Evolutionary conservation across 2,888 invertebrate species (phyloP), one percentile per base, ranked within the genome.

Genomic region (Sphaerophoria rueppellii): DNA sequence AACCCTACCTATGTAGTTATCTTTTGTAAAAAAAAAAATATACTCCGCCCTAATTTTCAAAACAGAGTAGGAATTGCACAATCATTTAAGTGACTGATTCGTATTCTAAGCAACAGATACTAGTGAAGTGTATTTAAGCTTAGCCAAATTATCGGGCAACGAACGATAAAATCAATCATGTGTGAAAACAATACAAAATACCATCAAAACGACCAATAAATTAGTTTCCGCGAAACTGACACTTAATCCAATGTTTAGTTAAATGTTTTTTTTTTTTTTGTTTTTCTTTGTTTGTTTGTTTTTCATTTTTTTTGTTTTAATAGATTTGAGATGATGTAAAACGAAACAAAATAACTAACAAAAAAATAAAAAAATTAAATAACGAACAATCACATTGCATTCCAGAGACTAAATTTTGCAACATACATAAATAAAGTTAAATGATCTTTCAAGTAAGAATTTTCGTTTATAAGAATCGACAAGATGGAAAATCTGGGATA

Each of bases 401-500:
- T 5, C 50, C 24, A 63, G 5, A 40, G 46, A 50, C 9, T 50
- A 34, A 35, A 74, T 34, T 37, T 70, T 58, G 4, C 46, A 50
- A 46, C 46, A 40, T 70, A 34, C 46, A 40, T 70, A 34, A 75
- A 67, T 50, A 32, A 54, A 71, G 46, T 75, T 83, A 80, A 80
- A 79, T 83, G 83, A 72, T 75, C 71, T 71, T 80, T 55, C 50
- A 72, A 69, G 43, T 55, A 67, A 55, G 73, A 72, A 46, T 35
- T 70, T 65, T 70, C 54, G 65, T 65, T 48, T 14, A 50, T 70
- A 78, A 74, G 70, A 24, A 24, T 24, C 80, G 71, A 75, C 65
- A 37, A 87, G 55, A 92, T 94, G 94, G 94, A 94, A 92, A 94
- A 94, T 93, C 93, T 94, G 90, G 94, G 94, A 88, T 94, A 94